These are phyloP conservation scores for Gonocerus acuteangulatus DNA, from an alignment of 2,888 invertebrate genomes.

Conservation along the genomic window DNA sequence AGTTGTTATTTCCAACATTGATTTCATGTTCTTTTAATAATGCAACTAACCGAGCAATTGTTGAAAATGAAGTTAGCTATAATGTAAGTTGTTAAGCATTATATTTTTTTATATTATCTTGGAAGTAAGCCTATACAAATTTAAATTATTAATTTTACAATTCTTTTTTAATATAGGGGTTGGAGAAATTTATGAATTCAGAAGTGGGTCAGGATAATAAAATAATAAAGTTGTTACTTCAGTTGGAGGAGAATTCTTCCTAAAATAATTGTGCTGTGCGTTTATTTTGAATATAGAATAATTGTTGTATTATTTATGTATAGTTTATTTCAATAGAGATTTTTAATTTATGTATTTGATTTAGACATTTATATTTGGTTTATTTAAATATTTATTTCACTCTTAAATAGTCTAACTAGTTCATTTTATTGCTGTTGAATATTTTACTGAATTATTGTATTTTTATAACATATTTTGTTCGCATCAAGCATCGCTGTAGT, in stretches of 20 bases:
- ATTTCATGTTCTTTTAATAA: slow-evolving; percentile 62
- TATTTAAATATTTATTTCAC: too few relatives aligned
- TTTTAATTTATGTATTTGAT: too few relatives aligned
- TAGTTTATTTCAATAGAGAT: too few relatives aligned
- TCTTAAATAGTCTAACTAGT: too few relatives aligned
- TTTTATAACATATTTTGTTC: too few relatives aligned
- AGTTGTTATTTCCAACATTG: slow-evolving; percentile 69
- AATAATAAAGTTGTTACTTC: slow-evolving; percentile 17
- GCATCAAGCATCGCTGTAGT: too few relatives aligned
- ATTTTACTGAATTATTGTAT: too few relatives aligned
- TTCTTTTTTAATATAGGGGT: slow-evolving; percentile 47
- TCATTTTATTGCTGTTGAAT: too few relatives aligned
- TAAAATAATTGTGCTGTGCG: too few relatives aligned
- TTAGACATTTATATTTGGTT: too few relatives aligned
- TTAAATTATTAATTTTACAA: neutral
- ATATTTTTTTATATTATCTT: neutral
- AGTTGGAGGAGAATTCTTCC: neutral
- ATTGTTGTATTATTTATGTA: too few relatives aligned
- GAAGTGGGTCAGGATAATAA: slow-evolving; percentile 47
- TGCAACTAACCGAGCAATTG: slow-evolving; percentile 61
- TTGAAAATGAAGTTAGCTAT: slow-evolving; percentile 62
- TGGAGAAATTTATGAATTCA: slow-evolving; percentile 52
- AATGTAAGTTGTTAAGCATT: slow-evolving; percentile 45
- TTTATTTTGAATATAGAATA: too few relatives aligned
- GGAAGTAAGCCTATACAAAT: neutral